Percentiles rank a stretch among this genome's conserved stretches.
Evolutionary conservation across 1,140 invertebrate species (phyloP).

Genomic region (Mya arenaria): DNA sequence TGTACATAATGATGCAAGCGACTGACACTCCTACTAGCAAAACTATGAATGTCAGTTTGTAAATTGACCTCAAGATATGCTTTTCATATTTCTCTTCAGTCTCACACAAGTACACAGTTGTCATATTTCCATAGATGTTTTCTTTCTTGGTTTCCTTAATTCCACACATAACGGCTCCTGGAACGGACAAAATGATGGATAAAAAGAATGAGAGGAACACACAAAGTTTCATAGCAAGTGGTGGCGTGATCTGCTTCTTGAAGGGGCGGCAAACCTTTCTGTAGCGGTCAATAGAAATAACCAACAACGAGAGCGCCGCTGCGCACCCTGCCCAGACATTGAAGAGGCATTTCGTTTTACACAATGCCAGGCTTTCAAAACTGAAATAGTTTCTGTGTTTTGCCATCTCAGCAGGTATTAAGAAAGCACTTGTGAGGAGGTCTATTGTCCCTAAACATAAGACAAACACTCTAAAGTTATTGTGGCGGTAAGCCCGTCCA

Average conservation of each 20-base stretch:
- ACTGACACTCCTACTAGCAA: constrained; percentile 31
- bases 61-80: constrained; percentile 6
- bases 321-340: constrained; percentile 40
- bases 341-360: constrained; percentile 40
- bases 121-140: constrained; percentile 9
- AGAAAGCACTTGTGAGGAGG: constrained; percentile 28
- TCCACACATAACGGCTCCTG: constrained; percentile 39
- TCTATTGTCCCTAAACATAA: constrained; percentile 34
- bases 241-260: constrained; percentile 29
- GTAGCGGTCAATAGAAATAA: constrained; percentile 45
- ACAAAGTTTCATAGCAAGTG: constrained; percentile 28
- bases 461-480: constrained; percentile 49
- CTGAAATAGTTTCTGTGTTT: constrained; percentile 39
- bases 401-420: constrained; percentile 45
- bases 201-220: constrained; percentile 38
- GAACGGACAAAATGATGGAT: constrained; percentile 29
- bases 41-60: constrained; percentile 22
- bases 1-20: constrained; percentile 45
- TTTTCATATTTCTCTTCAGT: constrained; percentile 40
- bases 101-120: constrained; percentile 27
- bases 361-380: constrained; percentile 24
- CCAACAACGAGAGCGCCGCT: constrained; percentile 18
- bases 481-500: constrained; percentile 20
- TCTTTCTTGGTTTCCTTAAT: constrained; percentile 17
- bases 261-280: constrained; percentile 44